Evolutionary conservation across 64 coral and sea anemone genomes (phyloP).

Genomic region (Pachyseris speciosa): DNA sequence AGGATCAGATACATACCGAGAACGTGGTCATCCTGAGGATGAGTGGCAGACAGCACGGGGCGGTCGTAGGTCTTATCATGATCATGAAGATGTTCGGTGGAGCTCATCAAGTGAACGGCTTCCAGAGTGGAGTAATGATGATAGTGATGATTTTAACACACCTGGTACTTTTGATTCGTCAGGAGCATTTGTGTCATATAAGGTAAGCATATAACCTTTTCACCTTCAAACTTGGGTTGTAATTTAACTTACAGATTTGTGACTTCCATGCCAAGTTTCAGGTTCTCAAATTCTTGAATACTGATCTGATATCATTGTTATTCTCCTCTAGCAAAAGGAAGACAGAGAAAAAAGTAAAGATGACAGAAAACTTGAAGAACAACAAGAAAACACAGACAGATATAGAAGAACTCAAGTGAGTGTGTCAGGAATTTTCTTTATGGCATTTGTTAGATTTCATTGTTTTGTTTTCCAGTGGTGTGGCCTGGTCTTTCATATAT

Average conservation of each 20-base stretch:
- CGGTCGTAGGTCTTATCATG: slow-evolving; percentile 65
- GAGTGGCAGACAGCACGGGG: slow-evolving; percentile 58
- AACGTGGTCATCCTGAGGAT: slow-evolving; percentile 50
- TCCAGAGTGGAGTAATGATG: slow-evolving; percentile 96
- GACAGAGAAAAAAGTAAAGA: neutral
- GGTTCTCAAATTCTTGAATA: neutral
- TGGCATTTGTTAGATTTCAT: neutral
- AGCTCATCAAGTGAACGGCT: slow-evolving; percentile 32
- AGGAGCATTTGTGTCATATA: slow-evolving; percentile 67
- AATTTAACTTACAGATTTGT: no score
- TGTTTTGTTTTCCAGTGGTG: no score
- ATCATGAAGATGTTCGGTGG: slow-evolving; percentile 73
- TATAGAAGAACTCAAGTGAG: slow-evolving; percentile 15
- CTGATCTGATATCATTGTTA: neutral
- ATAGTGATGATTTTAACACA: slow-evolving; percentile 79
- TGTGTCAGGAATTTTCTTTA: neutral
- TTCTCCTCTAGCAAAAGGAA: slow-evolving; percentile 1
- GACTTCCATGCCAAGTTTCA: neutral
- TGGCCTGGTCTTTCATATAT: no score
- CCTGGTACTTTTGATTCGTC: slow-evolving; percentile 89
- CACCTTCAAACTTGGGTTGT: no score
- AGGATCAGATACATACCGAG: slow-evolving; percentile 40
- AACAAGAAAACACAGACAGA: neutral
- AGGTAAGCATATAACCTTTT: slow-evolving; percentile 11
- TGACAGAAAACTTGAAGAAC: neutral